A percentile compares a stretch with the other conserved stretches of the same genome.
Evolutionary conservation across 2,113 vertebrate genomes (phyloP).

Genomic region (Ictalurus furcatus): DNA sequence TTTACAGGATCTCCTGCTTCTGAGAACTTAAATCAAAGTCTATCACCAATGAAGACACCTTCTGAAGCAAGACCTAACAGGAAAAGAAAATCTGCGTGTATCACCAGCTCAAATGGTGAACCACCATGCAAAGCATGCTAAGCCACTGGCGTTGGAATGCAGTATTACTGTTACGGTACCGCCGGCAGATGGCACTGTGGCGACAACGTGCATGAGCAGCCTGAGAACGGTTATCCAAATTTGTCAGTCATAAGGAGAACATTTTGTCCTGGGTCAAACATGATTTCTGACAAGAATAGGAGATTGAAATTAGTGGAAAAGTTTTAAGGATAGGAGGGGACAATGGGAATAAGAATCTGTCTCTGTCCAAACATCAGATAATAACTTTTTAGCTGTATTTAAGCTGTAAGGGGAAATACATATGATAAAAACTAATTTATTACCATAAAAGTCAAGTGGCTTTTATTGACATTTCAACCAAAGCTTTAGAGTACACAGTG

Average conservation of each 20-base stretch:
- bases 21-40: background rate
- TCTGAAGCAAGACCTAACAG: background rate
- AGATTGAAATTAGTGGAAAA: no score
- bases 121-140: background rate
- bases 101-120: background rate
- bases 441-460: no score
- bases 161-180: no score
- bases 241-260: background rate
- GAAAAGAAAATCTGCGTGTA: background rate
- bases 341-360: background rate
- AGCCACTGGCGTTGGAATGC: background rate
- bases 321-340: background rate
- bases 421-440: no score
- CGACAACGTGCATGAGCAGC: no score
- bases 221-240: no score
- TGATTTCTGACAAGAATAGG: no score
- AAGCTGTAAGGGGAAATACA: background rate
- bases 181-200: no score
- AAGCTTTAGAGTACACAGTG: no score
- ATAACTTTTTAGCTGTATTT: background rate
- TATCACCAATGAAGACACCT: background rate
- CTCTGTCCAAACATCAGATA: background rate
- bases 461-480: no score
- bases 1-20: background rate
- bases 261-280: background rate